Evolutionary conservation across 1,140 invertebrate genomes (phyloP), one percentile per base, ranked within the genome.

Genomic region (Riptortus pedestris): DNA sequence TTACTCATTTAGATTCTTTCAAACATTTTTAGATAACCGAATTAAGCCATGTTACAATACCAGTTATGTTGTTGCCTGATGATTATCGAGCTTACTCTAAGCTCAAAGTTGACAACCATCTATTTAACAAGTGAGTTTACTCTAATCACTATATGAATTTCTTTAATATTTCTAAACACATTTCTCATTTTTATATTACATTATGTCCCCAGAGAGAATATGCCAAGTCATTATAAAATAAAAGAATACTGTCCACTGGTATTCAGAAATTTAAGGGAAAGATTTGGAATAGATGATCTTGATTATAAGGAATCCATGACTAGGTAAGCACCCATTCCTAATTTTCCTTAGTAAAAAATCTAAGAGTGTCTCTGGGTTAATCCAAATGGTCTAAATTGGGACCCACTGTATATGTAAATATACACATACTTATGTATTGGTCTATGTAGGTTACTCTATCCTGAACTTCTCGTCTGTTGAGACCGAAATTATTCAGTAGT

Each of bases 201-300:
- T 65, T 70, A 60, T 67, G 64, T n/a, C 81, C 81, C 63, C 80
- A 98, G 94, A 76, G 96, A 98, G 78, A 97, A 94, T 74, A 96
- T 99, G 92, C 96, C 96, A 66, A 97, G 93, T 72, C 94, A 98
- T 79, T 99, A 98, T 78, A 99, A 99, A 81, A 89, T 99, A 51
- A 99, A 99, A 79, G 96, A 99, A 78, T 99, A 99, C 74, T 99
- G 96, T 77, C 97, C 97, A 12, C 81, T 98, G 70, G 96, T 99
- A 65, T 99, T 99, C 79, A 85, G 95, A 68, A 98, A 98, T 81
- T 80, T 99, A 48, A 79, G 97, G 51, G 96, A 99, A 78, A 83
- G 95, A 68, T 99, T 99, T 80, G 90, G 91, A 57, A 93, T 99
- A 68, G 93, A 97, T 75, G 95, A 98, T 78, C 77, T 87, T 57